Conservation (phyloP, 2,113 vertebrate species). For the Gracilinanus agilis region DNA sequence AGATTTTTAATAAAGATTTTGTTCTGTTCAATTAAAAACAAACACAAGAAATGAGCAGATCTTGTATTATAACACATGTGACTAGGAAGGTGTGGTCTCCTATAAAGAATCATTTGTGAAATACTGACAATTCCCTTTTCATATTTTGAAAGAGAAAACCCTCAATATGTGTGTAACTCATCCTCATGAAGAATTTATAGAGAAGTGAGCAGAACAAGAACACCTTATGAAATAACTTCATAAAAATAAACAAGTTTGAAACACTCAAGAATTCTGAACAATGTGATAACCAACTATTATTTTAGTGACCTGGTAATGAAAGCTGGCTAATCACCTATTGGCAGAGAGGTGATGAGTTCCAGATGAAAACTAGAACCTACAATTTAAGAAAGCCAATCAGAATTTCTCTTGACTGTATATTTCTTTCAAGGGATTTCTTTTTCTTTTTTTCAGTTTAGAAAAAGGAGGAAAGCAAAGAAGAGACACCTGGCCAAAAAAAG, state of each 20-base stretch:
- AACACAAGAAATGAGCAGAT: neutral
- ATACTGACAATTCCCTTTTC: neutral
- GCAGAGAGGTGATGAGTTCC: neutral
- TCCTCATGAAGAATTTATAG: neutral
- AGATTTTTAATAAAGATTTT: neutral
- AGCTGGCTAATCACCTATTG: neutral
- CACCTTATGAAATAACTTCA: neutral
- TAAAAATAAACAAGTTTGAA: neutral
- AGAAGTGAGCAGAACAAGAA: neutral
- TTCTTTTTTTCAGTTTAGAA: neutral
- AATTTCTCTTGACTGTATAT: neutral
- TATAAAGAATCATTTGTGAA: neutral
- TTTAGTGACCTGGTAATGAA: neutral
- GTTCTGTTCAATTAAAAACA: neutral
- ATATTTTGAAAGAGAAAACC: neutral
- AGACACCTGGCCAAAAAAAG: neutral
- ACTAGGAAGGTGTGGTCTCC: neutral
- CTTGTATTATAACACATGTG: neutral
- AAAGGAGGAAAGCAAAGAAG: neutral
- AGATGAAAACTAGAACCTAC: neutral
- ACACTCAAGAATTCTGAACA: neutral
- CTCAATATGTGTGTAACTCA: neutral
- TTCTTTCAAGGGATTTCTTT: neutral
- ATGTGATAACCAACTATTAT: neutral
- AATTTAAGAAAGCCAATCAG: neutral